Base-by-base conservation (phyloP, 2,888 invertebrate species). In the Caenorhabditis sinica region DNA sequence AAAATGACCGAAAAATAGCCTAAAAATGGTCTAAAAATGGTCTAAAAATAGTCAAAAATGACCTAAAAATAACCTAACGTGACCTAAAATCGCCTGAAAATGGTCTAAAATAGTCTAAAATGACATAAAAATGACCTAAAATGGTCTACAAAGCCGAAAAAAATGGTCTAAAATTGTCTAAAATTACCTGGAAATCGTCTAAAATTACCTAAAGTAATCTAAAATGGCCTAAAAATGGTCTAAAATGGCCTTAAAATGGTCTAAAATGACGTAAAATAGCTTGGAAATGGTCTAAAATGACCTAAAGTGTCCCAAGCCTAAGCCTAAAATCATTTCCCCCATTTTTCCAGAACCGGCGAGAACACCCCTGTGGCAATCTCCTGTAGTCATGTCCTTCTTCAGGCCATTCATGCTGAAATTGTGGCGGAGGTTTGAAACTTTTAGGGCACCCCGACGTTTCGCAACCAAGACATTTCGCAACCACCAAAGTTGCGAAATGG, bases 281-380 rank as follows among this genome's bases (percentile, higher is more conserved):
- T 3, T 15, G 0, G 17, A 15, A 45, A 45, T 17, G 33, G 33
- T 45, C 17, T 17, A 0, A 15, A 45, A 45, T 17, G 4, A 17
- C 43, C 33, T 8, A 33, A 33, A 15, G 9, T 45, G 15, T 17
- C n/a, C n/a, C n/a, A n/a, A n/a, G 45, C 45, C 25, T 23, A 25
- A 53, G 9, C 45, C 20, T 23, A 65, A 65, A 43, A 60, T 11
- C n/a, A n/a, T n/a, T n/a, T n/a, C n/a, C n/a, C n/a, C n/a, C n/a
- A n/a, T n/a, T 33, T 23, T 66, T 83, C 1, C 74, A 87, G 87
- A 82, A 87, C 77, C 75, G 83, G 82, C 15, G 69, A 73, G 20
- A 33, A 60, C 23, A 85, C 83, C 3, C 86, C 87, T 13, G 82
- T 88, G 13, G 87, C 85, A 9, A 83, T 88, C 23, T 76, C 65